Evolutionary conservation across 2,888 invertebrate genomes (phyloP), one percentile per base, ranked within the genome.

Genomic region (Coelogynopora nodosa): DNA sequence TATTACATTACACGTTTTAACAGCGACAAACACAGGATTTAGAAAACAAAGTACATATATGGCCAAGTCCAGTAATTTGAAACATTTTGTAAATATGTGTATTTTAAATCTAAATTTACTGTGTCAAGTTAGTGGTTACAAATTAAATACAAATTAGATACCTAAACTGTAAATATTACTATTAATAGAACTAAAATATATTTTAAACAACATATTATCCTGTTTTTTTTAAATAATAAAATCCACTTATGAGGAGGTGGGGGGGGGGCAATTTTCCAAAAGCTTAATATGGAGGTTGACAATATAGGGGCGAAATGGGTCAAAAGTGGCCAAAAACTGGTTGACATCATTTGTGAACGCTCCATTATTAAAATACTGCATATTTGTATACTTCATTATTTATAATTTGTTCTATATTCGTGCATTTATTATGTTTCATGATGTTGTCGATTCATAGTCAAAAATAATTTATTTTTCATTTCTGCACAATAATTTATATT

Each of bases 141-240:
- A n/a, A n/a, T 10, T 74, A 26, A 26, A 74, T 74, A 74, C 74
- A 5, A 74, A 26, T 74, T 74, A 74, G 5, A 74, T 74, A 74
- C 74, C 74, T 74, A 74, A n/a, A 74, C 74, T 74, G 74, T 74
- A 74, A 74, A 74, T 74, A 26, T 49, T 74, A 74, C 74, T 74
- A 74, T 74, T 74, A 74, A 74, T 74, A 74, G 74, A 74, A 74
- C 27, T 74, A 74, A 74, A 74, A 74, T 74, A 74, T 74, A 74
- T 74, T 74, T 74, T 26, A 74, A 74, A 74, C 74, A 74, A 74
- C 74, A 74, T 74, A 74, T 23, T 74, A 74, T 74, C 74, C 74
- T 74, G 74, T 74, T 74, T 74, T 74, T 10, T 74, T 74, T 13
- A 74, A 74, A 5, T 23, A 74, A 74, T n/a, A n/a, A 23, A 74